Evolutionary conservation across 2,888 invertebrate species (phyloP).

Genomic region (Lasius fuliginosus): DNA sequence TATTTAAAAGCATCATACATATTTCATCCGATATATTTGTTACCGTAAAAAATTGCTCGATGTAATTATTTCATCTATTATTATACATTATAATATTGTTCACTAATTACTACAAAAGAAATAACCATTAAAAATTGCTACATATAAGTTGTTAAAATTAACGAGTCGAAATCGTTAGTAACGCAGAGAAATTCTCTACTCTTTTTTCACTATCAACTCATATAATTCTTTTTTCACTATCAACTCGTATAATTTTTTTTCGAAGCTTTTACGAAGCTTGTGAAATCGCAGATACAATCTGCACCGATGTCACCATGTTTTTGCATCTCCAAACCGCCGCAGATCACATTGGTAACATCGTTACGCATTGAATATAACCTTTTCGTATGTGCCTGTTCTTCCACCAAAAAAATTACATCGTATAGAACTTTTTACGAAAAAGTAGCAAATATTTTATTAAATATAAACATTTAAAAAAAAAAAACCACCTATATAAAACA

Average conservation of each 20-base stretch:
- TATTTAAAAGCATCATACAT: neutral
- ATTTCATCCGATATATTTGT: neutral
- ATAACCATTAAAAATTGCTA: neutral
- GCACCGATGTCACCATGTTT: neutral
- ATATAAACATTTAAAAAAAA: neutral
- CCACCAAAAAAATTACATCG: neutral
- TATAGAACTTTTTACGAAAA: neutral
- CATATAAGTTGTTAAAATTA: conserved; percentile 22
- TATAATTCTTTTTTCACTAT: neutral
- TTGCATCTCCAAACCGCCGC: conserved; percentile 5
- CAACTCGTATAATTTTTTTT: neutral
- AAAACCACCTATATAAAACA: no score
- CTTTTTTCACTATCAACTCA: conserved; percentile 15
- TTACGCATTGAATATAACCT: neutral
- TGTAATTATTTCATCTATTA: neutral
- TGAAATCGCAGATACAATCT: conserved; percentile 18
- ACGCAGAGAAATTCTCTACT: conserved; percentile 14
- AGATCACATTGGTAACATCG: neutral
- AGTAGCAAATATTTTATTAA: neutral
- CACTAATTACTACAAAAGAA: neutral
- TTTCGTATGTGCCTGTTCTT: neutral
- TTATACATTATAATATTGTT: neutral
- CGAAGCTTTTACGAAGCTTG: neutral
- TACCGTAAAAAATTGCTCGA: neutral
- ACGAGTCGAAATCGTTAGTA: conserved; percentile 27